These are phyloP conservation scores for Boloria selene DNA, from an alignment of 2,888 invertebrate genomes.

Conservation along the genomic window DNA sequence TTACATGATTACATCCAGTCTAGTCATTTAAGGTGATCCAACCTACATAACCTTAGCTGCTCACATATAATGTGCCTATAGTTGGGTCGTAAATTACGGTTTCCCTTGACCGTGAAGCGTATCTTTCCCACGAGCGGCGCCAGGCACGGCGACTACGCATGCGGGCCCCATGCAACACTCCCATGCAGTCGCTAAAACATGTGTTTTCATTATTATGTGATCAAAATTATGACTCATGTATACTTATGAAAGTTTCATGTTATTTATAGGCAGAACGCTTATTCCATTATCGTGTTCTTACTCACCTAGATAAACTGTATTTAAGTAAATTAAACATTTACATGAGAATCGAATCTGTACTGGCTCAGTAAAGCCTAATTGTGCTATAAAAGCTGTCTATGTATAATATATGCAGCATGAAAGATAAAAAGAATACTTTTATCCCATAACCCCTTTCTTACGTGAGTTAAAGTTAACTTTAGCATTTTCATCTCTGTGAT, in stretches of 20 bases:
- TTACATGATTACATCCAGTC: background rate
- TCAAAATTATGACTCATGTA: no score
- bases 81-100: constrained; percentile 17
- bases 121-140: constrained; percentile 35
- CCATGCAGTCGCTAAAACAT: constrained; percentile 8
- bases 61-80: constrained; percentile 2
- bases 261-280: no score
- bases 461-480: background rate
- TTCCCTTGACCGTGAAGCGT: constrained; percentile 40
- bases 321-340: no score
- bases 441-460: background rate
- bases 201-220: constrained; percentile 4
- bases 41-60: background rate
- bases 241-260: no score
- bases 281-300: no score
- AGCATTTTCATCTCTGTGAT: background rate
- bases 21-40: background rate
- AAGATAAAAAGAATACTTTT: background rate
- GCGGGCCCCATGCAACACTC: background rate
- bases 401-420: background rate
- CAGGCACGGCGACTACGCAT: constrained; percentile 32
- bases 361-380: no score
- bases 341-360: no score
- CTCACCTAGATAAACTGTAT: no score
- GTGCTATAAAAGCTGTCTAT: no score